phyloP scores from a whole-genome alignment of 2,888 invertebrate species.

The Molanna angustata region DNA sequence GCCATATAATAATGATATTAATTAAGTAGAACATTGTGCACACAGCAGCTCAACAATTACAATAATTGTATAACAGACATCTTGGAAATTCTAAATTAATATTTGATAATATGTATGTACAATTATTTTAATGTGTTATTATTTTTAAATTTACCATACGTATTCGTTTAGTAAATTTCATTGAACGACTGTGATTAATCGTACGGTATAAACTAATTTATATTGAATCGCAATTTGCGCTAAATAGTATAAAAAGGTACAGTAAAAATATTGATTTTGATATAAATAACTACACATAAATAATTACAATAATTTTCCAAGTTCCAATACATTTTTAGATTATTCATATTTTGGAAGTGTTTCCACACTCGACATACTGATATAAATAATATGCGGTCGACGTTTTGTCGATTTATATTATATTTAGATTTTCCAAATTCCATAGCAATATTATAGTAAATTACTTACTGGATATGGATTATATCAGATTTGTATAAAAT shows the following conservation, averaged over 20 bases:
- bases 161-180: neutral
- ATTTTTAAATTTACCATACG: neutral
- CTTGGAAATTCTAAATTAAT: neutral
- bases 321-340: conserved; percentile 10
- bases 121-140: too few species aligned
- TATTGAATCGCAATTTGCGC: neutral
- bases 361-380: conserved; percentile 6
- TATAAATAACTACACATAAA: conserved; percentile 13
- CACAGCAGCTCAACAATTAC: too few species aligned
- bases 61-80: neutral
- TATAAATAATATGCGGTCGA: conserved; percentile 17
- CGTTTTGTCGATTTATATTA: conserved; percentile 20
- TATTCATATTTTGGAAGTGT: conserved; percentile 3
- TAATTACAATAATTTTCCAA: conserved; percentile 15
- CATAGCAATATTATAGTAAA: conserved; percentile 29
- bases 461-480: conserved; percentile 23
- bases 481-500: conserved; percentile 11
- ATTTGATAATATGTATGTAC: neutral
- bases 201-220: neutral
- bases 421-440: conserved; percentile 25
- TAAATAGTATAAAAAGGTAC: conserved; percentile 1
- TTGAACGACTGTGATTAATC: neutral
- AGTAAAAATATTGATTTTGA: conserved; percentile 10
- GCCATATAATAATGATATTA: too few species aligned
- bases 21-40: too few species aligned